Base-by-base conservation (phyloP, 2,888 invertebrate genomes). In the Copidosoma aretas region DNA sequence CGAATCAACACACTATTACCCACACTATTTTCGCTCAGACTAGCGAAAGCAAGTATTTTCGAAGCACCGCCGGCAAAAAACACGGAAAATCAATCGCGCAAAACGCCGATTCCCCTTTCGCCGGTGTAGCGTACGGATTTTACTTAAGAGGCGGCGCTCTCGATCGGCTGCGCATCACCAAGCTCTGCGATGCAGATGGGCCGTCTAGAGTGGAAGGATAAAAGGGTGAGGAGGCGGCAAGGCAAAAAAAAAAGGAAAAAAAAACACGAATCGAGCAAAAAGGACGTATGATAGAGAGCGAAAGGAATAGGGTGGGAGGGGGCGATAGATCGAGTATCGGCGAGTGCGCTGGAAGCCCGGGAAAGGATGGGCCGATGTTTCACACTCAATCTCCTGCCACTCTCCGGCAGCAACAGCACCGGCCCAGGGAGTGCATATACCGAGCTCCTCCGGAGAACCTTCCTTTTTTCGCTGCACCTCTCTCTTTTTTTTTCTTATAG, bases 311-410 rank as follows among this genome's bases (percentile, higher is more conserved):
- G 39, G 21, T 10, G 43, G 17, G 32, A 49, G 60, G 25, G 43
- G 51, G 25, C 68, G 74, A 74, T 75, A 74, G 74, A 71, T 71
- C 63, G 68, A 67, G 72, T 67, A 73, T 73, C 71, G 73, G 70
- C 46, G 70, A 67, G 67, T 70, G 67, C 57, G 60, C 68, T 71
- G 73, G 73, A 74, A 74, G 71, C 71, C 68, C 71, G 39, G 74
- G 76, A 73, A 76, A 78, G 75, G 75, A 78, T 76, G 79, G 74
- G 70, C 74, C 77, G 76, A 79, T 79, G 78, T 78, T 78, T 78
- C 79, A 78, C 79, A 76, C 77, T 77, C 78, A 74, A 78, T 78
- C 77, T 77, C 78, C 78, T 77, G 79, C 76, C 76, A 77, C 74
- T 75, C 75, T 70, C 72, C 60, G 51, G 64, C 57, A 39, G 53